Base-by-base conservation (phyloP, 2,797 vertebrate species). In the Oreochromis grahami region DNA sequence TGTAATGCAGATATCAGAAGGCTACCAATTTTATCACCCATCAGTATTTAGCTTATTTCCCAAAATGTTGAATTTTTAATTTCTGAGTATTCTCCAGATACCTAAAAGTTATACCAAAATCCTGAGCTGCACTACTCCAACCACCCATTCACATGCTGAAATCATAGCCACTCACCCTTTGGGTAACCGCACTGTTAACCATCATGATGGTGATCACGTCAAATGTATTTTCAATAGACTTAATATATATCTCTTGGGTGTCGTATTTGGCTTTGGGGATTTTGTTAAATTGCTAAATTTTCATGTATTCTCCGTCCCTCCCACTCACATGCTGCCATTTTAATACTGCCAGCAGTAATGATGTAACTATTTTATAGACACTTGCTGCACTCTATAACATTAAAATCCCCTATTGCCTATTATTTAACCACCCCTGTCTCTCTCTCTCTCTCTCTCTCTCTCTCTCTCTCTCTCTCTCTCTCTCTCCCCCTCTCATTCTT, bases 401-500 rank as follows among this genome's bases (percentile, higher is more conserved):
- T 84, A 77, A 87, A 86, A 79, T 85, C 89, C 87, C 92, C 85
- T 76, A 84, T 87, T 90, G 88, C 80, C 76, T 82, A 90, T 91
- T 77, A 90, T 92, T 89, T 89, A 88, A 93, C 90, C 86, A 79
- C 76, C 84, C 41, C 68, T 80, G 79, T 89, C 19, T 92, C 89
- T 91, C 88, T 91, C 88, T 90, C 88, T 93, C 93, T 93, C 89
- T 91, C 79, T 92, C 89, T 91, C 88, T 91, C 87, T 90, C 79
- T 90, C 87, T n/a, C n/a, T n/a, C n/a, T n/a, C n/a, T n/a, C n/a
- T n/a, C n/a, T n/a, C n/a, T n/a, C n/a, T n/a, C n/a, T n/a, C n/a
- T n/a, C n/a, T n/a, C n/a, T n/a, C 88, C 92, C 93, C 93, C 89
- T 91, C 79, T 90, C 87, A 72, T n/a, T 72, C 68, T 72, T 72